These are phyloP conservation scores for Pogonophryne albipinna DNA, from an alignment of 2,797 vertebrate genomes.

Conservation along the genomic window DNA sequence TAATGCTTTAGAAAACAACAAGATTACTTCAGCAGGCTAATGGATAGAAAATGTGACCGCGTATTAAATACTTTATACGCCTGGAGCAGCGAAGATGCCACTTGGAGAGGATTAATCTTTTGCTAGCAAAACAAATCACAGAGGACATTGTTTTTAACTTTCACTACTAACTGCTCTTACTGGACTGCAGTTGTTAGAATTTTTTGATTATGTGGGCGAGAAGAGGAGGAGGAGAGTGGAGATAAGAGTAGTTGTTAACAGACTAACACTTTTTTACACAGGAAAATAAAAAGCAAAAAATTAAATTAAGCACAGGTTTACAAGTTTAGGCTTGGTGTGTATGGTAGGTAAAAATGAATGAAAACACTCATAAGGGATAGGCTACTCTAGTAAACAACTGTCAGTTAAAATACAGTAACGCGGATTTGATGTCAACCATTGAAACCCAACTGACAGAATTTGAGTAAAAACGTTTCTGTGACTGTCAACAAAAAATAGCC, in stretches of 20 bases:
- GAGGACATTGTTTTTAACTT: constrained; percentile 23
- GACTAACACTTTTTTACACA: neutral
- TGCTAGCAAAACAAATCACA: constrained; percentile 38
- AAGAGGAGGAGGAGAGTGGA: neutral
- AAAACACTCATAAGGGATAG: neutral
- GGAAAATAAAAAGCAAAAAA: neutral
- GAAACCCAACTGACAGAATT: neutral
- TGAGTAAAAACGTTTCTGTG: neutral
- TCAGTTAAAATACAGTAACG: neutral
- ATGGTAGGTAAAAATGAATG: neutral
- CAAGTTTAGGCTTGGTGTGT: neutral
- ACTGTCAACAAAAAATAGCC: neutral
- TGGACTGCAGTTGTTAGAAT: neutral
- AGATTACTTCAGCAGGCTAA: constrained; percentile 51
- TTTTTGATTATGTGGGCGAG: constrained; percentile 12
- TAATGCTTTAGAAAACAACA: constrained; percentile 59
- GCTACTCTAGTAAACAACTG: neutral
- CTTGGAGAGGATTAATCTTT: constrained; percentile 51
- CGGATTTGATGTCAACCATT: constrained; percentile 1
- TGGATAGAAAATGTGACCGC: constrained; percentile 57
- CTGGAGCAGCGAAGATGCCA: constrained; percentile 19
- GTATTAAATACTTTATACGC: constrained; percentile 46
- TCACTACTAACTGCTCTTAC: constrained; percentile 1
- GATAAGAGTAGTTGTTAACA: constrained; percentile 14
- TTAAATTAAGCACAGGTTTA: neutral